Base-by-base conservation (phyloP, 2,888 invertebrate genomes). In the Polyommatus icarus region DNA sequence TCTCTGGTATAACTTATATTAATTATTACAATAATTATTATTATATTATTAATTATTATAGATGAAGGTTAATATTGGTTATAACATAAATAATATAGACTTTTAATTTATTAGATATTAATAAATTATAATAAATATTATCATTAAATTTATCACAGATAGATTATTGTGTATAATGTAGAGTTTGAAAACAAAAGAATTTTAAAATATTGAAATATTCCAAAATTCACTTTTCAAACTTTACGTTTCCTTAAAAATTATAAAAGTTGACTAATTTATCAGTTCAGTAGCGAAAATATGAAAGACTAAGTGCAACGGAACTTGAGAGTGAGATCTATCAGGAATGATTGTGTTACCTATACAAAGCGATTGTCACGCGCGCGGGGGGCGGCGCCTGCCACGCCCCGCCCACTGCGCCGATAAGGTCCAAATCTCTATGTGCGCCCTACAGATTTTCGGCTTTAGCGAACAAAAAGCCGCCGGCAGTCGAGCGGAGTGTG, bases 301-400 rank as follows among this genome's bases (percentile, higher is more conserved):
- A 24, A 61, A 61, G 10, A 24, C 88, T 86, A 91, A 91, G 91
- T 92, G 93, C 93, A 93, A 91, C 89, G 88, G 87, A 86, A 90
- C 91, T n/a, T n/a, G n/a, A n/a, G n/a, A 91, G 92, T 92, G 91
- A 93, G 93, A 93, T 93, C 93, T 93, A 94, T 93, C 94, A 93
- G 88, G 93, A 90, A 93, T 93, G 92, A 93, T 93, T 94, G 91
- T 90, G 92, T 93, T 94, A 93, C 93, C 93, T 93, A 93, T 93
- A 94, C 94, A 93, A 93, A 93, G 91, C 92, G 94, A 93, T 94
- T 94, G 94, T 94, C 94, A 92, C 93, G 89, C 88, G 91, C 87
- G 83, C 84, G 85, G 87, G 84, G 85, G 85, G 84, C 85, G 86
- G 87, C 83, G 92, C 89, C 80, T 86, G 36, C 20, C 76, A 80